Evolutionary conservation across 2,113 vertebrate genomes (phyloP).

Genomic region (Procavia capensis): DNA sequence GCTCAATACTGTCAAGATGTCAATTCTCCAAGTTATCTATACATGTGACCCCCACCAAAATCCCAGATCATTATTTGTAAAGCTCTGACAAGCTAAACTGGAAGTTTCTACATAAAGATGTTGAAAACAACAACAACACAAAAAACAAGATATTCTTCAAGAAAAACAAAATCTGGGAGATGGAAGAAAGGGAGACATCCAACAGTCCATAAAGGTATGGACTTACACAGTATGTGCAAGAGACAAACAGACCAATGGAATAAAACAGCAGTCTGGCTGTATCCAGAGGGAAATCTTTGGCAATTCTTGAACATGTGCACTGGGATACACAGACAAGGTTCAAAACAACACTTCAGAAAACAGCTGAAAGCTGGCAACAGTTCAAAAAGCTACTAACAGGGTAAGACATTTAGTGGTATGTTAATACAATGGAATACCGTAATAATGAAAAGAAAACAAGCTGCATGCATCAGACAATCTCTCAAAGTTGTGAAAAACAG

Average conservation of each 20-base stretch:
- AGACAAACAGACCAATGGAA: background rate
- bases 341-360: background rate
- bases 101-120: background rate
- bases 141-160: background rate
- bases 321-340: background rate
- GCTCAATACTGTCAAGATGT: conserved; percentile 1
- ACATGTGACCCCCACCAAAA: background rate
- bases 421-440: conserved; percentile 27
- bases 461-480: background rate
- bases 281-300: conserved; percentile 2
- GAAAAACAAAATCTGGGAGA: background rate
- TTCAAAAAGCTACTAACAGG: conserved; percentile 1
- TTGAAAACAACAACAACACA: conserved; percentile 17
- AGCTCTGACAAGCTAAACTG: conserved; percentile 27
- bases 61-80: background rate
- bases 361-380: background rate
- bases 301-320: background rate
- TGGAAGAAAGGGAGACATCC: background rate
- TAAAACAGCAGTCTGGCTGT: background rate
- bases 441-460: conserved; percentile 11
- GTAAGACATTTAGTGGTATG: background rate
- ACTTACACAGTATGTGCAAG: background rate
- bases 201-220: background rate
- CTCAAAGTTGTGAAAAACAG: conserved; percentile 27
- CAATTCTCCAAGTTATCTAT: conserved; percentile 14